These are phyloP conservation scores for Andrena marginata DNA, from an alignment of 2,888 invertebrate genomes.

Conservation along the genomic window DNA sequence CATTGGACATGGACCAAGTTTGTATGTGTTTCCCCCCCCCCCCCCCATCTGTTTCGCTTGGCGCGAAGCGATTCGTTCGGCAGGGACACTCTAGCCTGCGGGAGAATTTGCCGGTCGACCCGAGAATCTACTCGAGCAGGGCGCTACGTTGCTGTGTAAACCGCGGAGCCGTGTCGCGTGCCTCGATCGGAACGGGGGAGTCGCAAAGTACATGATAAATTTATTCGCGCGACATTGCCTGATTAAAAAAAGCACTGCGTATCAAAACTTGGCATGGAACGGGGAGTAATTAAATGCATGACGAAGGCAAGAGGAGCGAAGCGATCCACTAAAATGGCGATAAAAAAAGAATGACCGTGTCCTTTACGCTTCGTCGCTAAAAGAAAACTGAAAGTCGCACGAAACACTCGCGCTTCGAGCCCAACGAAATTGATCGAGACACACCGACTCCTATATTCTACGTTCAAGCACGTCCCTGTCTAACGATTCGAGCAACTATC, in stretches of 20 bases:
- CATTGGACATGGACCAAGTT: constrained; percentile 65
- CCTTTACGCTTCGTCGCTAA: constrained; percentile 1
- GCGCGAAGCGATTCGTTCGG: constrained; percentile 60
- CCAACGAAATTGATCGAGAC: background rate
- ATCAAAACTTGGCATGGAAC: constrained; percentile 32
- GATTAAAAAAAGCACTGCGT: constrained; percentile 6
- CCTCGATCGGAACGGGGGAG: constrained; percentile 3
- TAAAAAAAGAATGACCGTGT: constrained; percentile 17
- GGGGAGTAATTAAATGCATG: constrained; percentile 60
- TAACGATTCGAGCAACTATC: constrained; percentile 62
- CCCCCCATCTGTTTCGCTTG: constrained; percentile 5
- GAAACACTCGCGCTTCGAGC: background rate
- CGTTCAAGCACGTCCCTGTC: constrained; percentile 37
- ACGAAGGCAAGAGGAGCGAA: constrained; percentile 10
- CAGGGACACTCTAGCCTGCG: constrained; percentile 49
- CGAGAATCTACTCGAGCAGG: background rate
- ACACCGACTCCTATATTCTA: background rate
- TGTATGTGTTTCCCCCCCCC: constrained; percentile 24
- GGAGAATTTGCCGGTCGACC: constrained; percentile 8
- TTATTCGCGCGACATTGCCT: background rate
- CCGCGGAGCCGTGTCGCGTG: background rate
- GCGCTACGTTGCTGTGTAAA: constrained; percentile 6
- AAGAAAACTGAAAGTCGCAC: background rate
- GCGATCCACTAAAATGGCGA: background rate
- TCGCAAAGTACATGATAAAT: constrained; percentile 2